Base-by-base conservation (phyloP, 2,113 vertebrate genomes). In the Dendropsophus ebraccatus region DNA sequence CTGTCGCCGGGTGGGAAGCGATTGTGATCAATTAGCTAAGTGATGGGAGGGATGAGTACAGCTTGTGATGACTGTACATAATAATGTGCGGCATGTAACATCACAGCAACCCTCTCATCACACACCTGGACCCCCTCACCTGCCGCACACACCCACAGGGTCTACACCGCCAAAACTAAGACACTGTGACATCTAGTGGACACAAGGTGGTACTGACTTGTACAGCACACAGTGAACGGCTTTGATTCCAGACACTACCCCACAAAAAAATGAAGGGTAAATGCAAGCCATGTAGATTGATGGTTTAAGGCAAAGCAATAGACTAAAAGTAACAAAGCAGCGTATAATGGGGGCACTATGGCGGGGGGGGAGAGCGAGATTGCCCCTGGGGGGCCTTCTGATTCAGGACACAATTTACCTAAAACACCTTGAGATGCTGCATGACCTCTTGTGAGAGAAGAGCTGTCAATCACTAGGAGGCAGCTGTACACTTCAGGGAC, bases 141-240 rank as follows among this genome's bases (percentile, higher is more conserved):
- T 67, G 62, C 14, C 30, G 2, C 67, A 37, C 65, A 32, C 65
- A n/a, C 58, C 32, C n/a, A n/a, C n/a, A n/a, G n/a, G n/a, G n/a
- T n/a, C n/a, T n/a, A n/a, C n/a, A n/a, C n/a, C n/a, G n/a, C n/a
- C n/a, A n/a, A n/a, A n/a, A n/a, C n/a, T n/a, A 76, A 76, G 79
- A 78, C 2, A 4, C 12, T 5, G 45, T 6, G 83, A 85, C 84
- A 81, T 50, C 84, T 81, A 81, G 84, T 86, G 84, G 84, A 47
- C 37, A 35, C 17, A 62, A 60, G 17, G 12, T 7, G 21, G 16
- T 47, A 86, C 35, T 86, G 69, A 76, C 47, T 2, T 7, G 19
- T 32, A 25, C 28, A 0, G 0, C 9, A 25, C 77, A 54, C 56
- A 77, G 28, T 2, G n/a, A 28, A 30, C 0, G 8, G 21, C 25